Conservation (phyloP, 1,140 invertebrate species). For the Plutomurus gul region DNA sequence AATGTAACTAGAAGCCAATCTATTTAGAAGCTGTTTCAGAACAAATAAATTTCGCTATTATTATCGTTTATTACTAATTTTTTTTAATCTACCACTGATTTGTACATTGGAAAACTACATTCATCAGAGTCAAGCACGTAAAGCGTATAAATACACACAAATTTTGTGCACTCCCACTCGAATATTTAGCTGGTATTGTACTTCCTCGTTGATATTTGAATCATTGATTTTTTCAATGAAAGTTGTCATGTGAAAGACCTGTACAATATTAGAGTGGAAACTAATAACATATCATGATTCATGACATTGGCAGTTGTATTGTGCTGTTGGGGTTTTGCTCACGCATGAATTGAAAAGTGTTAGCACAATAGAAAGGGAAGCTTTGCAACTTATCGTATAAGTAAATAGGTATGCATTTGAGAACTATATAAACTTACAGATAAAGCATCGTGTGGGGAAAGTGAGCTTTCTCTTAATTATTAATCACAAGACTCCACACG, state of each 20-base stretch:
- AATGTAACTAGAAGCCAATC: slow-evolving; percentile 10
- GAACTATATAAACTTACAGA: neutral
- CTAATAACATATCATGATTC: neutral
- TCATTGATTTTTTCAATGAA: neutral
- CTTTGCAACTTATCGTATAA: neutral
- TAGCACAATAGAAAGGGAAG: no score
- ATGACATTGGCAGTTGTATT: neutral
- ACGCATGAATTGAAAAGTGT: neutral
- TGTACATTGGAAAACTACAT: neutral
- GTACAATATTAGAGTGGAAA: no score
- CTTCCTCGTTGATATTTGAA: no score
- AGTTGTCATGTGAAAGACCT: no score
- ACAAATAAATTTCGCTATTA: neutral
- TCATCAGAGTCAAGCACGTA: neutral
- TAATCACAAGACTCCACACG: neutral
- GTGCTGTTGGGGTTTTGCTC: neutral
- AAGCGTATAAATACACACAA: neutral
- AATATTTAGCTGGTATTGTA: neutral
- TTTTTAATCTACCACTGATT: neutral
- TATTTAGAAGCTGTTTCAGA: neutral
- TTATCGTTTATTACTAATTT: neutral
- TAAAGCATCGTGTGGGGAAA: neutral
- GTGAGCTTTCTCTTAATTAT: neutral
- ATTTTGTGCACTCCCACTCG: neutral
- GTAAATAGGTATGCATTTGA: neutral